Base-by-base conservation (phyloP, 2,888 invertebrate species). In the Diaprepes abbreviatus region DNA sequence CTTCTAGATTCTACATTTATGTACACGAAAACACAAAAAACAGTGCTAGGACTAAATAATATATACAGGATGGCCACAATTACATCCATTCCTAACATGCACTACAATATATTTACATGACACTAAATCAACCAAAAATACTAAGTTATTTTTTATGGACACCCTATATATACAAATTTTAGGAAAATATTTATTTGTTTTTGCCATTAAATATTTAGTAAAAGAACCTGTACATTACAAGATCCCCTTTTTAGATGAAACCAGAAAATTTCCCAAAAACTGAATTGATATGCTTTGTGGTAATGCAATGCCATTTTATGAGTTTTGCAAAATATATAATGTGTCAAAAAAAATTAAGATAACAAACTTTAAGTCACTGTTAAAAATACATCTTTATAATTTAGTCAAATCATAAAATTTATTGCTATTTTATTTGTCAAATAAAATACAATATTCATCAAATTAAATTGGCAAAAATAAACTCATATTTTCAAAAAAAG, bases 11-110 rank as follows among this genome's bases (percentile, higher is more conserved):
- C 66, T 60, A 54, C 52, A 40, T 28, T 63, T 63, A 64, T 69
- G 16, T 69, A 69, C 64, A 69, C 52, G 58, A 16, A 33, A 33
- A 59, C 36, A 57, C 62, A 65, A 38, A n/a, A 48, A 28, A 55
- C 48, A 50, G 12, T 24, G 16, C n/a, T n/a, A n/a, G n/a, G n/a
- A n/a, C n/a, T 54, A 54, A 36, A n/a, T 54, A 45, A 48, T 36
- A 48, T 68, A 62, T 62, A 64, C 69, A 69, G 69, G 59, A 52
- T 59, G 69, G 35, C 59, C 64, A 64, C 59, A 62, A 62, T 43
- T 35, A 14, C 31, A 24, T 58, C n/a, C 40, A 66, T 43, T 43
- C 35, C 33, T 48, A 21, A 12, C 65, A 70, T 70, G 70, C 70
- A 70, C 31, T 50, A 63, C 33, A 19, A 57, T 28, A 4, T 63